Evolutionary conservation across 2,113 vertebrate species (phyloP).

Genomic region (Gopherus evgoodei): DNA sequence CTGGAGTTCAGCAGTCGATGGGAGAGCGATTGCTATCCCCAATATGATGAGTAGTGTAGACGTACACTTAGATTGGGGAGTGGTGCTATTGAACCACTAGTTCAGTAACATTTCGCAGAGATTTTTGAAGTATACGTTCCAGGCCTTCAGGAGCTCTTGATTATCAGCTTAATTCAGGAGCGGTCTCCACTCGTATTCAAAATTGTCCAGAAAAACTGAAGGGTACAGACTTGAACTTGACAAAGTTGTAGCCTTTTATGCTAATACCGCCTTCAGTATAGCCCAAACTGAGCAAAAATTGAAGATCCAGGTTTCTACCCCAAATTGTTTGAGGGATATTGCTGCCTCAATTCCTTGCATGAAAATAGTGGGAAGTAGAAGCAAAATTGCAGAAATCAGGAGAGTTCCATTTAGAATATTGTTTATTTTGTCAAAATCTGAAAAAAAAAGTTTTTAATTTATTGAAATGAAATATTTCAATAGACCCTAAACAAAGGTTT

Average conservation of each 20-base stretch:
- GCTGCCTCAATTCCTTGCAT: rapidly evolving
- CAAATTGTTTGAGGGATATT: background rate
- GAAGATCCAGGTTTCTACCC: background rate
- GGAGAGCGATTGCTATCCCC: too few species aligned
- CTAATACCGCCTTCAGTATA: background rate
- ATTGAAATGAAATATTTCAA: background rate
- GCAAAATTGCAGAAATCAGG: background rate
- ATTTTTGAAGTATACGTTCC: background rate
- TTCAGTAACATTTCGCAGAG: rapidly evolving
- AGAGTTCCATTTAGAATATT: background rate
- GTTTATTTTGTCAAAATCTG: background rate
- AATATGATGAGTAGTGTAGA: too few species aligned
- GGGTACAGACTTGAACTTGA: background rate
- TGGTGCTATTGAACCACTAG: background rate
- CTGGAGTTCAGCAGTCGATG: too few species aligned
- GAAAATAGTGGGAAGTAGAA: background rate
- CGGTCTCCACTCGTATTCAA: rapidly evolving
- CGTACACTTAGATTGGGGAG: background rate
- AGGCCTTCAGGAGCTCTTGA: background rate
- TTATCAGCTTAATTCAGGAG: background rate
- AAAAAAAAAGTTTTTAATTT: background rate
- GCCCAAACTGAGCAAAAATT: background rate
- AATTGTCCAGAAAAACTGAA: background rate
- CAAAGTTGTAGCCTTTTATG: background rate
- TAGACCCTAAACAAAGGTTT: background rate